These are phyloP conservation scores for Lophius americanus DNA, from an alignment of 2,797 vertebrate genomes.

Conservation along the genomic window DNA sequence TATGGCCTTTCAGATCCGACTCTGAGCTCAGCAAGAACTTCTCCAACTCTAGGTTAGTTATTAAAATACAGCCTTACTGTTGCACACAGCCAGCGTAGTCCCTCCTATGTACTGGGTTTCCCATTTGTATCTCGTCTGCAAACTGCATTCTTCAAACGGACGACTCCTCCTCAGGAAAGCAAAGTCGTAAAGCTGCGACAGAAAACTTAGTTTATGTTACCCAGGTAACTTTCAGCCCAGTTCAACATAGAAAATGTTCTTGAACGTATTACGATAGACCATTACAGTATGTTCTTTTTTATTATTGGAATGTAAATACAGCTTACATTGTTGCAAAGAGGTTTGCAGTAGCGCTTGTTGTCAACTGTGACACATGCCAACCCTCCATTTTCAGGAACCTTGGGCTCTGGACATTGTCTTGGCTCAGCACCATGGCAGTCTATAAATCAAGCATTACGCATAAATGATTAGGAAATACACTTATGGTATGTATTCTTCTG, in stretches of 20 bases:
- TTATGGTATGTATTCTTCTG: background rate
- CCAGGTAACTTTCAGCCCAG: background rate
- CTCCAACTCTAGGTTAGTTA: background rate
- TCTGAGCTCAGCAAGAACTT: background rate
- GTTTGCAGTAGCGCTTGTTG: constrained; percentile 80
- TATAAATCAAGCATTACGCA: constrained; percentile 22
- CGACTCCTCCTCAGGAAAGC: constrained; percentile 73
- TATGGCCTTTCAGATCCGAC: too few species aligned
- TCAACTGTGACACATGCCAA: constrained; percentile 71
- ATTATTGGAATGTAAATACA: too few species aligned
- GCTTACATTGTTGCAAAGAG: constrained; percentile 83
- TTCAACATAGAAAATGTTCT: background rate
- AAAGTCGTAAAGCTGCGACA: constrained; percentile 82
- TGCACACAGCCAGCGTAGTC: constrained; percentile 77
- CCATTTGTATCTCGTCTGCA: constrained; percentile 69
- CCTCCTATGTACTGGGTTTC: constrained; percentile 70
- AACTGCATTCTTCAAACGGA: constrained; percentile 77
- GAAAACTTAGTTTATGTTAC: background rate
- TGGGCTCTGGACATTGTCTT: constrained; percentile 46
- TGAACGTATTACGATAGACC: background rate
- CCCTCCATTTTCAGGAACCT: constrained; percentile 74
- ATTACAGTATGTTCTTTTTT: background rate
- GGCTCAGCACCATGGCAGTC: constrained; percentile 56
- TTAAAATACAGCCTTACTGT: constrained; percentile 61
- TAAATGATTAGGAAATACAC: background rate